phyloP scores from a whole-genome alignment of 2,888 invertebrate species.

The Thumatha senex region DNA sequence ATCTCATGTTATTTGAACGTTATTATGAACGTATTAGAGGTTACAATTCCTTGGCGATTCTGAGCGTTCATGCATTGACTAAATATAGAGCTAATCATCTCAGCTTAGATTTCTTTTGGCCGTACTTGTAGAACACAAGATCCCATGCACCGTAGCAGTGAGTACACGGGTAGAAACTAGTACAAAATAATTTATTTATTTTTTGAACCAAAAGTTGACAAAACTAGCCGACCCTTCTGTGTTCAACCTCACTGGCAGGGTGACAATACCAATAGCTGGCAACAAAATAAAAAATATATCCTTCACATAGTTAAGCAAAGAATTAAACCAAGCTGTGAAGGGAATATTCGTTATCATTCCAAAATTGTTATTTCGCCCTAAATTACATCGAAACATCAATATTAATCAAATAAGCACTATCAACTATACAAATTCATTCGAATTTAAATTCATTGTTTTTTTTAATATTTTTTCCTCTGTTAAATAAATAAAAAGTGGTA shows the following conservation, averaged over 20 bases:
- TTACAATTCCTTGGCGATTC: constrained; percentile 18
- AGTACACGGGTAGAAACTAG: constrained; percentile 33
- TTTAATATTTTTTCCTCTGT: constrained; percentile 36
- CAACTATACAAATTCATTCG: constrained; percentile 46
- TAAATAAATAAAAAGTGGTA: constrained; percentile 71
- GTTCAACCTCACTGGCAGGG: constrained; percentile 26
- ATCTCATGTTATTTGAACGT: constrained; percentile 10
- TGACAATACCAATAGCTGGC: constrained; percentile 13
- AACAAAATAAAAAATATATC: constrained; percentile 20
- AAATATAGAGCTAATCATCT: constrained; percentile 44
- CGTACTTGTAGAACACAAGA: constrained; percentile 33
- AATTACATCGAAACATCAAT: constrained; percentile 22
- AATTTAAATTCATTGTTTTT: constrained; percentile 55
- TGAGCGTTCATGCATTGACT: constrained; percentile 33
- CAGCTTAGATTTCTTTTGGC: constrained; percentile 53
- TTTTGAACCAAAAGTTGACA: constrained; percentile 61
- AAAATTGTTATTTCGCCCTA: constrained; percentile 27
- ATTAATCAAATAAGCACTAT: constrained; percentile 39
- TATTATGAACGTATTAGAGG: constrained; percentile 6
- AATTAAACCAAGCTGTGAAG: constrained; percentile 29
- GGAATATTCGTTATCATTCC: constrained; percentile 26
- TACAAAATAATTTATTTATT: constrained; percentile 53
- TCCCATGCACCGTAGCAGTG: constrained; percentile 28
- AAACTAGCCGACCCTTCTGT: constrained; percentile 44
- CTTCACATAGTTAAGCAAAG: constrained; percentile 32